Evolutionary conservation across 2,113 vertebrate species (phyloP).

Genomic region (Columba janthina): DNA sequence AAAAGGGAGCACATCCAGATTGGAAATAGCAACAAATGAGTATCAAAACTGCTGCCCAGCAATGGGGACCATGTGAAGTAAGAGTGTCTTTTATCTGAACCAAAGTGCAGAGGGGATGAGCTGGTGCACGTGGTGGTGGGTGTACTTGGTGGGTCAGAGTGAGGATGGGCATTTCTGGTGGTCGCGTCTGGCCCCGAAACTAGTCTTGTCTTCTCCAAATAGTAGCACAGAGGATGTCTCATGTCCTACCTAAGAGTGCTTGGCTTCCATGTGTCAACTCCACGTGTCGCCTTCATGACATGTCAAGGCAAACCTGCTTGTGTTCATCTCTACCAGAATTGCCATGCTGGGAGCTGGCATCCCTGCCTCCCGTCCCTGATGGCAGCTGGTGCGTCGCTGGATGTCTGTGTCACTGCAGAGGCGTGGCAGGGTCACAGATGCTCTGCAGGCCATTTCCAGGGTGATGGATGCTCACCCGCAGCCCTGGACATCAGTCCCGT

Average conservation of each 20-base stretch:
- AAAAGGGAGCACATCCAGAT: not conserved
- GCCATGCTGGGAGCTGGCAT: not conserved
- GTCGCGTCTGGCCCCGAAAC: not conserved
- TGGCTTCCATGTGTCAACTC: not conserved
- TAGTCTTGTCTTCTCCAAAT: not conserved
- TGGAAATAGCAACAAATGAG: not conserved
- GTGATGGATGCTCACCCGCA: not conserved
- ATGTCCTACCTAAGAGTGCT: not conserved
- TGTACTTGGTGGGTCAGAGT: not conserved
- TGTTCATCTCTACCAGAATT: fast-evolving
- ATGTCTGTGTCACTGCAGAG: not conserved
- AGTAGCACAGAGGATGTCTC: not conserved
- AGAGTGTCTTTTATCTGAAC: not conserved
- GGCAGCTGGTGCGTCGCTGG: not conserved
- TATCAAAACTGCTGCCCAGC: not conserved
- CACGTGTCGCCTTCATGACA: not conserved
- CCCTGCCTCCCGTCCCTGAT: not conserved
- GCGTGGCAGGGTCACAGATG: not conserved
- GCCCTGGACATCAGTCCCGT: not conserved
- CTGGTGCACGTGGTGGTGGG: not conserved
- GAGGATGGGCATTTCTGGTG: not conserved
- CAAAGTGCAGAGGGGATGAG: not conserved
- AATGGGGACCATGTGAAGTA: not conserved
- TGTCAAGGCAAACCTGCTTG: not conserved
- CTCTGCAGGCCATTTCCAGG: not conserved